Conservation (phyloP, 2,888 invertebrate genomes). For the Kryphioiulus occultus region DNA sequence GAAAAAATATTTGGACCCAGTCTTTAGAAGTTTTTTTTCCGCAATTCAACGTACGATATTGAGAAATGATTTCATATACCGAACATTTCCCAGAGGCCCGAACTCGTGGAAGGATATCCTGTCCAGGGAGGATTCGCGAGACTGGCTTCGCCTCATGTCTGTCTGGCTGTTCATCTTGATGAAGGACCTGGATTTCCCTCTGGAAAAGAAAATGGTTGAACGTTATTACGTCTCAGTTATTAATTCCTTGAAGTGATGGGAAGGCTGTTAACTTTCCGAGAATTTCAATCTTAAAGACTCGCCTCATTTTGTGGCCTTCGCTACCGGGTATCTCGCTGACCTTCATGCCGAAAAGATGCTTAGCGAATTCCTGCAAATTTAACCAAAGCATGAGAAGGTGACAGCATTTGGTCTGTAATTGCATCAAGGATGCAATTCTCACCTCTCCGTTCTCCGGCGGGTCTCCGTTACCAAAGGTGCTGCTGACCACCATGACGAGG, state of each 20-base stretch:
- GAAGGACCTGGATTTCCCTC: slow-evolving; percentile 68
- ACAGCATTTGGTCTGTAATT: no score
- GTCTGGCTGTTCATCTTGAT: slow-evolving; percentile 90
- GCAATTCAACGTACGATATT: no score
- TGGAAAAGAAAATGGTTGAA: slow-evolving; percentile 47
- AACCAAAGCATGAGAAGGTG: slow-evolving; percentile 44
- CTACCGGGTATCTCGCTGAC: slow-evolving; percentile 68
- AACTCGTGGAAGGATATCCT: slow-evolving; percentile 85
- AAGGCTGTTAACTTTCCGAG: no score
- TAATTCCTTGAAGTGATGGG: background rate
- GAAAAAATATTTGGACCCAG: background rate
- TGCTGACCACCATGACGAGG: slow-evolving; percentile 62
- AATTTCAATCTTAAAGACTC: background rate
- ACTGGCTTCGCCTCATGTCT: slow-evolving; percentile 53
- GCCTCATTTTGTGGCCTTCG: slow-evolving; percentile 41
- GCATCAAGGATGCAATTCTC: background rate
- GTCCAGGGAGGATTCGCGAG: slow-evolving; percentile 67
- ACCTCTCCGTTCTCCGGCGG: slow-evolving; percentile 64
- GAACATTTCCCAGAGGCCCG: slow-evolving; percentile 90
- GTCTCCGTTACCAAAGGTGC: slow-evolving; percentile 65
- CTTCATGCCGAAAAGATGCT: slow-evolving; percentile 77
- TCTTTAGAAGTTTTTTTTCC: no score
- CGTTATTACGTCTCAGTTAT: no score
- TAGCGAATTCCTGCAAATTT: slow-evolving; percentile 73
- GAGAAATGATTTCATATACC: no score